Conservation (phyloP, 2,797 vertebrate genomes). For the Holocentrus rufus region DNA sequence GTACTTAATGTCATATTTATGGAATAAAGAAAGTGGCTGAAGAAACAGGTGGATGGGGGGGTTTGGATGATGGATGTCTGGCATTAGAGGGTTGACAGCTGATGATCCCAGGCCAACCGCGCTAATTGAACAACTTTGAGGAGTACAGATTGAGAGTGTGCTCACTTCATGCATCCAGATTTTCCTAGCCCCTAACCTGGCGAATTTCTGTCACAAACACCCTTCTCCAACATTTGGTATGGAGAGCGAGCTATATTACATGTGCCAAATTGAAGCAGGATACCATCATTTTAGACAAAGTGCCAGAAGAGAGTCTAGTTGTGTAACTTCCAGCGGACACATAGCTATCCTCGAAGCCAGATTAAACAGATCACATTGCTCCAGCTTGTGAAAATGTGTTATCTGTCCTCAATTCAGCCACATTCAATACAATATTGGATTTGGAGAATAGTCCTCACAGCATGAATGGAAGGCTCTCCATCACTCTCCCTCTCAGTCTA, state of each 20-base stretch:
- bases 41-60: neutral
- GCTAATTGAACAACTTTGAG: neutral
- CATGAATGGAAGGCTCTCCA: neutral
- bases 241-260: constrained; percentile 1
- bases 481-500: constrained; percentile 22
- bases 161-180: neutral
- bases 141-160: neutral
- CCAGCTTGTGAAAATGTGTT: constrained; percentile 24
- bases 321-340: constrained; percentile 27
- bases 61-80: neutral
- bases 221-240: neutral
- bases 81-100: neutral
- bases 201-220: neutral
- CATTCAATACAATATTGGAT: constrained; percentile 14
- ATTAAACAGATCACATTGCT: constrained; percentile 17
- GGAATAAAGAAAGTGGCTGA: neutral
- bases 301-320: neutral
- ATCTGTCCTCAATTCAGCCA: constrained; percentile 41
- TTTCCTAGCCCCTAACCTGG: neutral
- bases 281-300: constrained; percentile 12
- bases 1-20: no score
- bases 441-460: constrained; percentile 23
- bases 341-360: constrained; percentile 8
- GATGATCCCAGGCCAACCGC: neutral
- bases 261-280: neutral